Evolutionary conservation across 2,113 vertebrate species (phyloP).

Genomic region (Litocranius walleri): DNA sequence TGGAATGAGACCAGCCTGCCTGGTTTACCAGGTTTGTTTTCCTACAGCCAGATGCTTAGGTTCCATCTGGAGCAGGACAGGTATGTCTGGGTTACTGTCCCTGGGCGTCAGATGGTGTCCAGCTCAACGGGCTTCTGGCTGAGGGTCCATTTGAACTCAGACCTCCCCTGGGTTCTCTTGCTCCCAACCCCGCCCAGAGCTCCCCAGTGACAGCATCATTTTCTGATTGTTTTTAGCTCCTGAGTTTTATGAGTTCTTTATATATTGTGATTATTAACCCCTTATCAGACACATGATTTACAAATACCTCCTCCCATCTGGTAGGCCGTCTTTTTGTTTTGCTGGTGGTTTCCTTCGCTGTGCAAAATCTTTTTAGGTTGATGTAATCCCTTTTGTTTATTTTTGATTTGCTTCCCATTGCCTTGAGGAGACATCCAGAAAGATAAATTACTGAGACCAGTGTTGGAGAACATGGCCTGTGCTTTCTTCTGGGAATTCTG

Average conservation of each 20-base stretch:
- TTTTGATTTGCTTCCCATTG: neutral
- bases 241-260: neutral
- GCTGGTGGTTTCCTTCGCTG: neutral
- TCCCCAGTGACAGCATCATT: neutral
- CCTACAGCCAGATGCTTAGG: neutral
- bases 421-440: neutral
- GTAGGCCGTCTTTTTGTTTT: neutral
- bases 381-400: neutral
- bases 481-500: neutral
- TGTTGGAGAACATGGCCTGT: neutral
- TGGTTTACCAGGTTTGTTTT: neutral
- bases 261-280: neutral
- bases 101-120: neutral
- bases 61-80: neutral
- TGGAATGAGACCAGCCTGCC: neutral
- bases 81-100: neutral
- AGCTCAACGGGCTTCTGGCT: neutral
- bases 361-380: neutral
- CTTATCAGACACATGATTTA: neutral
- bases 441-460: neutral
- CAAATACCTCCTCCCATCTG: neutral
- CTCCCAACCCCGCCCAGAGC: neutral
- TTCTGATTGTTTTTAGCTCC: neutral
- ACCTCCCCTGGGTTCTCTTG: neutral
- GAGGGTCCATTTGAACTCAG: neutral